A percentile compares a stretch with the other conserved stretches of the same genome.
These are phyloP conservation scores for Fistularia commersonii DNA, from an alignment of 2,797 vertebrate genomes.

Conservation along the genomic window DNA sequence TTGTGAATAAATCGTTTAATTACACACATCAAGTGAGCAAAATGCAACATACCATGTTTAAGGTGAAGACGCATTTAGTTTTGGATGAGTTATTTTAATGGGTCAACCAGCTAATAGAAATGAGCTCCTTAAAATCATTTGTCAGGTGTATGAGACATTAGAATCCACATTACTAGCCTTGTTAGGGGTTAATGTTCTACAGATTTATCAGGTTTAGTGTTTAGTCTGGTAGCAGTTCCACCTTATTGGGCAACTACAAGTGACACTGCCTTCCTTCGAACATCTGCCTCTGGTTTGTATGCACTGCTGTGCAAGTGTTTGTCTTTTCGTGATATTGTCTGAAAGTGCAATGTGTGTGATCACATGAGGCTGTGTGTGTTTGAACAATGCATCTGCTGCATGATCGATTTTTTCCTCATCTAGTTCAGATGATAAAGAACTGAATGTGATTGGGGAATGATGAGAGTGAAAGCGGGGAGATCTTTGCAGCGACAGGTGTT, in stretches of 20 bases:
- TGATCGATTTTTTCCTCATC: not conserved
- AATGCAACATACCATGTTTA: too few relatives aligned
- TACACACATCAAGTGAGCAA: too few relatives aligned
- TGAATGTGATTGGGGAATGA: conserved; percentile 38
- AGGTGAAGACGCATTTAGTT: too few relatives aligned
- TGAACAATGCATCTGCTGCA: not conserved
- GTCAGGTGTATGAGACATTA: conserved; percentile 53
- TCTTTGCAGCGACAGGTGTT: conserved; percentile 50
- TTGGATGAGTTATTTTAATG: too few relatives aligned
- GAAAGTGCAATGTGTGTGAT: not conserved
- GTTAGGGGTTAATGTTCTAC: conserved; percentile 59
- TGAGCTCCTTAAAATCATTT: conserved; percentile 28
- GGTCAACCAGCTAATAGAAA: not conserved
- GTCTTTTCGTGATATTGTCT: not conserved
- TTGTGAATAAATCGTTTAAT: too few relatives aligned
- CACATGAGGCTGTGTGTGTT: not conserved
- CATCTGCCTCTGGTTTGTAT: conserved; percentile 19
- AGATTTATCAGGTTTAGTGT: conserved; percentile 57
- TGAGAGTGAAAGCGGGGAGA: conserved; percentile 24
- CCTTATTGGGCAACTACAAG: conserved; percentile 55
- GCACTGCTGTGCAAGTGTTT: not conserved
- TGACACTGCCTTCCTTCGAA: conserved; percentile 28
- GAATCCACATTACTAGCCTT: conserved; percentile 50
- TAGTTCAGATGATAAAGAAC: conserved; percentile 42
- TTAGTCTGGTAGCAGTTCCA: conserved; percentile 51